Evolutionary conservation across 2,888 invertebrate species (phyloP).

Genomic region (Ceriagrion tenellum): DNA sequence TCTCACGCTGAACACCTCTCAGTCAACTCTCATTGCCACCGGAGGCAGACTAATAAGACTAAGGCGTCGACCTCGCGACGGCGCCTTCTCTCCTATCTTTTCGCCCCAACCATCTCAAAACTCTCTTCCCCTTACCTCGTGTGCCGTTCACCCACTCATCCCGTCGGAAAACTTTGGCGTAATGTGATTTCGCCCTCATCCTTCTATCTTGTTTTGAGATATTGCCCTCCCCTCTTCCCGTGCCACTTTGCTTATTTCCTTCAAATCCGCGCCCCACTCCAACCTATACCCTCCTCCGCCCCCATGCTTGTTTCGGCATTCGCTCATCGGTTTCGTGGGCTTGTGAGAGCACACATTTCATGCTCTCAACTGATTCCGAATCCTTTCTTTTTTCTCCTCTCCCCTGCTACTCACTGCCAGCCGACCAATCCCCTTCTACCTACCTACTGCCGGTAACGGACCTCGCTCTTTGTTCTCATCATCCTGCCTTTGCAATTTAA

Average conservation of each 20-base stretch:
- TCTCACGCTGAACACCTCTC: neutral
- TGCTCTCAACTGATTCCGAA: neutral
- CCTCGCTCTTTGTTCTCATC: neutral
- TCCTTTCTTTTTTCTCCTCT: neutral
- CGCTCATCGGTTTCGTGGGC: neutral
- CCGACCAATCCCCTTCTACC: no score
- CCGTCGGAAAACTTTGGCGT: neutral
- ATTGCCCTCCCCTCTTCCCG: neutral
- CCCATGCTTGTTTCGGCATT: neutral
- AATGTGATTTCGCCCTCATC: constrained; percentile 8
- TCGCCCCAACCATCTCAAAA: neutral
- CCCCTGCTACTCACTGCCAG: neutral
- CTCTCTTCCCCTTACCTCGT: neutral
- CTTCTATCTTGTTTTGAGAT: constrained; percentile 28
- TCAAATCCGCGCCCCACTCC: neutral
- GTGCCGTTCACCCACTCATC: neutral
- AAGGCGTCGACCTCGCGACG: neutral
- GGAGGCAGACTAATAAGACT: constrained; percentile 11
- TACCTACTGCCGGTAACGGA: neutral
- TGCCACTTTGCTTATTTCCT: neutral
- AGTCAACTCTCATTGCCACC: neutral
- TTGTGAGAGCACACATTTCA: neutral
- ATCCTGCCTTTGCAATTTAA: constrained; percentile 40
- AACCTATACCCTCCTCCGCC: neutral
- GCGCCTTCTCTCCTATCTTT: neutral